Base-by-base conservation (phyloP, 2,888 invertebrate genomes). In the Salpingus planirostris region DNA sequence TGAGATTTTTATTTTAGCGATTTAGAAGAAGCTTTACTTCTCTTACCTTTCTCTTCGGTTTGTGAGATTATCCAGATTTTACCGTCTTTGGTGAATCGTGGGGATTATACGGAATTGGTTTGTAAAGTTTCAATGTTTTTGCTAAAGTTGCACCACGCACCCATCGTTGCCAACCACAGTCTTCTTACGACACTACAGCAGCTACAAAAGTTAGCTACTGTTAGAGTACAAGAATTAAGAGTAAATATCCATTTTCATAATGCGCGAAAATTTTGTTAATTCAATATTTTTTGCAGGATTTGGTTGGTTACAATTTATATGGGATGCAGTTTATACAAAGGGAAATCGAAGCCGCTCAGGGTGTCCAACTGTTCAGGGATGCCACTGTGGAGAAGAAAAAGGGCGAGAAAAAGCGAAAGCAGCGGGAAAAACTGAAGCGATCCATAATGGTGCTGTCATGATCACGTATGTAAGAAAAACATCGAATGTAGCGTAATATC, bases 21-120 rank as follows among this genome's bases (percentile, higher is more conserved):
- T 56, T 64, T 97, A 38, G 92, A 96, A 63, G 91, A 93, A 64
- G 76, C 91, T 0, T 67, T 97, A 1, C 66, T 95, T 1, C 68
- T 93, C 7, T 65, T 97, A 24, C 91, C 95, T 1, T 88, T 92
- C 57, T 73, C 79, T 28, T 74, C 79, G 29, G 88, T 89, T 1
- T 78, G 82, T 52, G 80, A 86, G 29, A 68, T 96, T 27, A 67
- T 97, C 1, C 70, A 76, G 34, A 68, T 78, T 51, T 63, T 95
- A 38, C 79, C 84, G 0, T 57, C 66, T 3, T 67, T 93, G 32
- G 67, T 91, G 6, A 68, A 71, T 24, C 71, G 76, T 38, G 77
- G 78, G 15, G 81, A 78, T 55, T 67, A 83, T 59, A 70, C 76
- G 1, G 95, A 97, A 65, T 65, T 92, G 31, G 67, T 84, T 33